A percentile compares a stretch with the other conserved stretches of the same genome.
phyloP scores from a whole-genome alignment of 2,797 vertebrate species.

The Lagodon rhomboides region DNA sequence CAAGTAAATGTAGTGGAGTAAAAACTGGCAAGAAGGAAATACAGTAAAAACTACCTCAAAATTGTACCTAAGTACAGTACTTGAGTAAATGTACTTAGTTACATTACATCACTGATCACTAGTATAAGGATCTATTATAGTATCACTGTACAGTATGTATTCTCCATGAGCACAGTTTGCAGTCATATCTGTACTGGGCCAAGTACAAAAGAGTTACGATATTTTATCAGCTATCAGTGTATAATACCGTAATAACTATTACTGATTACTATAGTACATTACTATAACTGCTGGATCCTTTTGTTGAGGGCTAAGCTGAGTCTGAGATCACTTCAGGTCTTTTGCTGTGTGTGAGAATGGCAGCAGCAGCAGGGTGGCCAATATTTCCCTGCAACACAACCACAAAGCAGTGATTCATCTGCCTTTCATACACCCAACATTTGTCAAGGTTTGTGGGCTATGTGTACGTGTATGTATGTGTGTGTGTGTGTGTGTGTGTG shows the following conservation, averaged over 20 bases:
- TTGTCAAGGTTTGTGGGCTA: constrained; percentile 41
- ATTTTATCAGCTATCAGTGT: background rate
- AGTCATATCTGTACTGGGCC: too few species aligned
- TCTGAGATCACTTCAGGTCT: constrained; percentile 20
- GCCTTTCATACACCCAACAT: constrained; percentile 58
- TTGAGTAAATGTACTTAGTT: too few species aligned
- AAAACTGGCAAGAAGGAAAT: too few species aligned
- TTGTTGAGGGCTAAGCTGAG: background rate
- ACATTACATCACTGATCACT: too few species aligned
- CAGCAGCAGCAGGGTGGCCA: constrained; percentile 62
- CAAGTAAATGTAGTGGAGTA: too few species aligned
- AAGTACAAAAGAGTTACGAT: background rate
- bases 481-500: constrained; percentile 12
- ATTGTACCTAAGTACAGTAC: too few species aligned
- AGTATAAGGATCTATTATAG: too few species aligned
- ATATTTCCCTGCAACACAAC: constrained; percentile 48
- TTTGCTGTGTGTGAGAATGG: constrained; percentile 31
- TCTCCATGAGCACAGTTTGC: background rate
- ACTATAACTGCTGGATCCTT: too few species aligned
- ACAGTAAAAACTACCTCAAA: too few species aligned
- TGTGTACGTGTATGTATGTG: background rate
- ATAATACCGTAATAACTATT: background rate
- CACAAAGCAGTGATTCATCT: constrained; percentile 74
- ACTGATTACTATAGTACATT: too few species aligned
- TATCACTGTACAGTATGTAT: background rate